Base-by-base conservation (phyloP, 1,140 invertebrate genomes). In the Agrilus planipennis region DNA sequence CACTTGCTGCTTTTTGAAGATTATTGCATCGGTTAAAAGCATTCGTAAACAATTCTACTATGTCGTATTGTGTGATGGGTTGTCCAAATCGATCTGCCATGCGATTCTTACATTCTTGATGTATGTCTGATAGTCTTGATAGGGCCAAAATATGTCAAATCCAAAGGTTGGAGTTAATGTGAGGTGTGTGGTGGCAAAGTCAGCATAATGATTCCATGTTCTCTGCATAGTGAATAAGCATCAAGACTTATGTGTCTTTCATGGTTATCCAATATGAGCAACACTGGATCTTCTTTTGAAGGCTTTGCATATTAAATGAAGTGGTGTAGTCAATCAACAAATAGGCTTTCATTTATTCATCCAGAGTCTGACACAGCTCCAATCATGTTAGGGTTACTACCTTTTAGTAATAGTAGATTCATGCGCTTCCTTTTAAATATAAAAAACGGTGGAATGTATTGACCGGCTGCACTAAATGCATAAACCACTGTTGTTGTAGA, bases 291-390 rank as follows among this genome's bases (percentile, higher is more conserved):
- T 20, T 34, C 40, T n/a, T n/a, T n/a, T n/a, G n/a, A n/a, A n/a
- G n/a, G 56, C 45, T 42, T 70, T 69, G 37, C 52, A 66, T 27
- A 67, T 62, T 34, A 53, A 51, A 20, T 50, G n/a, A 32, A 32
- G 15, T 32, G 30, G 9, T 32, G 30, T 6, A 32, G 30, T 15
- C 30, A 32, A 11, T 15, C 30, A 7, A 32, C 6, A 32, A 32
- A 15, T 32, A 32, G 15, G 14, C 7, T 32, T 15, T 32, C 30
- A 32, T 6, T 32, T 11, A 32, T 32, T n/a, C n/a, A n/a, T n/a
- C n/a, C n/a, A n/a, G n/a, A n/a, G n/a, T n/a, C 30, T 15, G 30
- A 32, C n/a, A 6, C 11, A 5, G 4, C 10, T 12, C 20, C 34
- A 37, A 35, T 21, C 4, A 15, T 12, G 12, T 32, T 19, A 14